Evolutionary conservation across 2,888 invertebrate genomes (phyloP), one percentile per base, ranked within the genome.

Genomic region (Athetis lepigone): DNA sequence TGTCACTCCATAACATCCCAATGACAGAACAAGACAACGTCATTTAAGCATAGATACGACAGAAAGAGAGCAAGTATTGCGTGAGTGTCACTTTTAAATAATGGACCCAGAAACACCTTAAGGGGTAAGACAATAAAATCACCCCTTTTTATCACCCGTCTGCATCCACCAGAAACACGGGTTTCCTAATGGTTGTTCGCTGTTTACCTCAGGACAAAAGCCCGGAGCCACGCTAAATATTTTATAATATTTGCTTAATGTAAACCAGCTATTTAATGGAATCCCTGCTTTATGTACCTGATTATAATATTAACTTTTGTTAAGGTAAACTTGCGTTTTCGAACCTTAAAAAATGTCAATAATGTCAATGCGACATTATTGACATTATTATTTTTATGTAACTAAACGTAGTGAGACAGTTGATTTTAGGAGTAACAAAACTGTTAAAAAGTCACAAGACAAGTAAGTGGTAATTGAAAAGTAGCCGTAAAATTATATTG

Each of bases 161-260:
- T 68, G 67, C 50, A 59, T 62, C 42, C 68, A 49, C 56, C 76
- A 65, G 27, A 58, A 70, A 72, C 70, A 72, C 71, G 66, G 67
- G 56, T 57, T 54, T 75, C 49, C 65, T 88, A 86, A 88, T 86
- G 87, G 84, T 75, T 77, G 80, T 85, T 82, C 77, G 69, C 66
- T 88, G 87, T 88, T 84, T 81, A 79, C 84, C 80, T 80, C 70
- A 71, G 71, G 82, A 85, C 85, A 85, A 84, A 84, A 82, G 82
- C 81, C 70, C 70, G 47, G 42, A 62, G 71, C 68, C 40, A 63
- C 71, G 79, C 78, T 85, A 84, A 88, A 88, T 84, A 85, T 86
- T 87, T 87, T 87, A 86, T 87, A 85, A 86, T 85, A 85, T 85
- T 87, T 82, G 79, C 78, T 65, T 85, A 85, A 85, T 86, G 82